phyloP scores from a whole-genome alignment of 2,888 invertebrate species.

The Drosophila picticornis region DNA sequence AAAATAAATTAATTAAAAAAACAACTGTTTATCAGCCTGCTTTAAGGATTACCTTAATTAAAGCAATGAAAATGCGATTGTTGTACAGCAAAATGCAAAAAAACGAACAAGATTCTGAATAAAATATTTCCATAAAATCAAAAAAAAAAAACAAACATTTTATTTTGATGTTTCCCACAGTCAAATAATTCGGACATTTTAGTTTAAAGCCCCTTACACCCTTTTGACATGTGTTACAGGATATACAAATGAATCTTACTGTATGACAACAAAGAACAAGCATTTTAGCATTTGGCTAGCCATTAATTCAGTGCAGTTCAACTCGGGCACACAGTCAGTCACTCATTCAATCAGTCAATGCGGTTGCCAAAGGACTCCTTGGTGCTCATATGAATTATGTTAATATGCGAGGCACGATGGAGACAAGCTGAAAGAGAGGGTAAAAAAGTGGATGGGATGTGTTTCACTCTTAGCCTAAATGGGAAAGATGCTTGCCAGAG shows the following conservation, averaged over 20 bases:
- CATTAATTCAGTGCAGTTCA: conserved; percentile 8
- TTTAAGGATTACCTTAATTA: conserved; percentile 55
- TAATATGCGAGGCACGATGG: conserved; percentile 67
- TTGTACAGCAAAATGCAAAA: background rate
- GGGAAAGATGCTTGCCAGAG: conserved; percentile 28
- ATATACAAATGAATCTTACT: conserved; percentile 5
- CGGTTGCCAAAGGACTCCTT: conserved; percentile 77
- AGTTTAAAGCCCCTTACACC: background rate
- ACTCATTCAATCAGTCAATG: conserved; percentile 33
- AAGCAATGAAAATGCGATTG: conserved; percentile 8
- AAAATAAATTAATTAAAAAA: no score
- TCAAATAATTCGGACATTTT: no score
- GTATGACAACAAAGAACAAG: conserved; percentile 14
- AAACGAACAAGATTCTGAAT: background rate
- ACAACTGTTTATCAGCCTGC: background rate
- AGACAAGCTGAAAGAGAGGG: background rate
- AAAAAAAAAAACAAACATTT: background rate
- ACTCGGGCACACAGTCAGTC: conserved; percentile 31
- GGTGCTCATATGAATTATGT: conserved; percentile 67
- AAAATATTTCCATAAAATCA: background rate
- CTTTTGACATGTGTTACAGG: background rate
- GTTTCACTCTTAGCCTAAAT: conserved; percentile 10
- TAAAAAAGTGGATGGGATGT: background rate
- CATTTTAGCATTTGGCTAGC: conserved; percentile 5
- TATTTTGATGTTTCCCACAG: background rate